phyloP scores from a whole-genome alignment of 2,113 vertebrate species.

The Menura novaehollandiae region DNA sequence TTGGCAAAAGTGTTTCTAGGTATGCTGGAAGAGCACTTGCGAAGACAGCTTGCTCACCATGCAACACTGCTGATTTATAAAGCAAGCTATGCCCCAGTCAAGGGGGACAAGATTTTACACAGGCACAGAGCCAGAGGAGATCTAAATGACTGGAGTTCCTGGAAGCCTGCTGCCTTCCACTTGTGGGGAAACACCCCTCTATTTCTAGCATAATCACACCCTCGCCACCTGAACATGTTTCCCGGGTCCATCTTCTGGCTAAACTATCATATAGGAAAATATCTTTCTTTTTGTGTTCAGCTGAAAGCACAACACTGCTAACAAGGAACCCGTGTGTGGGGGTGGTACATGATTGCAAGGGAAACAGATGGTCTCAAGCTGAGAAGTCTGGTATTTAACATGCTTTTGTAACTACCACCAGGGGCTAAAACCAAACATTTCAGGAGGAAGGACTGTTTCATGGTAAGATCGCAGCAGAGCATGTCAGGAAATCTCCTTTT shows the following conservation, averaged over 20 bases:
- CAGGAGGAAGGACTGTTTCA: not conserved
- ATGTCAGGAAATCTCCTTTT: not conserved
- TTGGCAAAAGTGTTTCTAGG: not conserved
- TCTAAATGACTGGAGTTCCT: not conserved
- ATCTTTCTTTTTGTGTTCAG: not conserved
- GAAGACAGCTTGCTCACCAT: not conserved
- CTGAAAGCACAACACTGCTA: not conserved
- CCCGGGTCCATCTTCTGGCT: not conserved
- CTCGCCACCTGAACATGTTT: not conserved
- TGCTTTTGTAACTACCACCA: not conserved
- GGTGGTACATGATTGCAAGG: not conserved
- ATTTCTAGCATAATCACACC: not conserved
- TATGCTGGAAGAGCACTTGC: not conserved
- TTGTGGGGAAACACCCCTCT: not conserved
- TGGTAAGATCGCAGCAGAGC: not conserved
- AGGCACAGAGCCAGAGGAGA: not conserved
- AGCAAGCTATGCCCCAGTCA: not conserved
- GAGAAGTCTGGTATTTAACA: slow-evolving; percentile 16
- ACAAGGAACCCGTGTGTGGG: not conserved
- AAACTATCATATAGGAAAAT: not conserved
- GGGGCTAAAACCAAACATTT: slow-evolving; percentile 14
- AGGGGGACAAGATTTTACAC: not conserved
- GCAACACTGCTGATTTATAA: not conserved
- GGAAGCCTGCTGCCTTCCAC: not conserved
- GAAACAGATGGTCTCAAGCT: slow-evolving; percentile 17